Evolutionary conservation across 2,888 invertebrate genomes (phyloP).

Genomic region (Athalia rosae): DNA sequence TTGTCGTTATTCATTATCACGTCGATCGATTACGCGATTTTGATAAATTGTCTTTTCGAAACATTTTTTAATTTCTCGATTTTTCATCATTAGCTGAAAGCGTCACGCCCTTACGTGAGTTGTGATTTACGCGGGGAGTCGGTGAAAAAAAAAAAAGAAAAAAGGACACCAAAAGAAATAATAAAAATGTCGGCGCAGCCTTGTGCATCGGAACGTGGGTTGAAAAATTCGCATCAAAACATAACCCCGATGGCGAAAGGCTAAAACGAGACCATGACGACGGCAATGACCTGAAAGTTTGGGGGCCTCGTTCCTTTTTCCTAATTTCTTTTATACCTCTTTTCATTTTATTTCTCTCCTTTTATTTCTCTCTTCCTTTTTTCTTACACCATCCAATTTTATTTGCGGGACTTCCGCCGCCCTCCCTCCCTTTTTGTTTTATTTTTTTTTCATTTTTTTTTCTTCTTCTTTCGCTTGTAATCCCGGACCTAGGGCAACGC

Average conservation of each 20-base stretch:
- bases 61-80: not conserved
- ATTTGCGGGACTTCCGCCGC: conserved; percentile 33
- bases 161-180: not conserved
- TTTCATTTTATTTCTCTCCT: conserved; percentile 27
- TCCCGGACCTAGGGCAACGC: conserved; percentile 71
- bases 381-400: conserved; percentile 45
- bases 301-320: conserved; percentile 56
- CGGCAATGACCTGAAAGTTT: conserved; percentile 69
- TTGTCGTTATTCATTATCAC: not conserved
- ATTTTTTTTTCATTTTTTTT: conserved; percentile 46
- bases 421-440: conserved; percentile 47
- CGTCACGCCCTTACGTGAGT: not conserved
- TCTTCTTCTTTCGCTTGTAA: conserved; percentile 54
- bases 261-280: conserved; percentile 54
- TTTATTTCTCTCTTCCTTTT: conserved; percentile 28
- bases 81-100: not conserved
- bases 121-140: not conserved
- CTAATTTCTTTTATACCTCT: conserved; percentile 5
- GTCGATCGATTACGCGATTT: not conserved
- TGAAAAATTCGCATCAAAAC: conserved; percentile 34
- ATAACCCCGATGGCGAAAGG: conserved; percentile 44
- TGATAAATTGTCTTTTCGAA: not conserved
- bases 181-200: conserved; percentile 55
- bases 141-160: not conserved
- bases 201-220: conserved; percentile 48